Evolutionary conservation across 2,113 vertebrate species (phyloP).

Genomic region (Phoxinus phoxinus): DNA sequence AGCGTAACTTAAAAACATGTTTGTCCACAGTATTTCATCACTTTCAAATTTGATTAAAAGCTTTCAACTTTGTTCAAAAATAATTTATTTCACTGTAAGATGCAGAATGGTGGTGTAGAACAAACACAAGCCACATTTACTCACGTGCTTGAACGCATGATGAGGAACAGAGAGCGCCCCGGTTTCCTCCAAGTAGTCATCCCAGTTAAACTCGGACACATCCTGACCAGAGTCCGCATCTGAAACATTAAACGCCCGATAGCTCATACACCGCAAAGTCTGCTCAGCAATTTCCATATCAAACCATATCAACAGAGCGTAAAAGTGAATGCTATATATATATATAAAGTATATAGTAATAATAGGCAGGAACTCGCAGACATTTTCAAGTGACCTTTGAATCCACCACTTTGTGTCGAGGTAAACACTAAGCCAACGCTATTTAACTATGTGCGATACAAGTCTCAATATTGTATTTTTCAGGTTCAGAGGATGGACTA

Average conservation of each 20-base stretch:
- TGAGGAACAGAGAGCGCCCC: slow-evolving; percentile 89
- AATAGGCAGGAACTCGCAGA: background rate
- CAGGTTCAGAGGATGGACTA: background rate
- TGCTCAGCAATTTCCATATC: background rate
- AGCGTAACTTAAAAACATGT: background rate
- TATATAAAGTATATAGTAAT: background rate
- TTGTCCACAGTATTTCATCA: background rate
- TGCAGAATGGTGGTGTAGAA: too few relatives aligned
- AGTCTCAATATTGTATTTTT: background rate
- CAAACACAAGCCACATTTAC: slow-evolving; percentile 58
- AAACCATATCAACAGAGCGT: background rate
- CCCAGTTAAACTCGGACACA: slow-evolving; percentile 93
- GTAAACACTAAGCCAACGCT: background rate
- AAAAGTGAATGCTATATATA: background rate
- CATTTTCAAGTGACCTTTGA: background rate
- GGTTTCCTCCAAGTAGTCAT: slow-evolving; percentile 95
- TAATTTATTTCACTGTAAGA: background rate
- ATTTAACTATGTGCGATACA: background rate
- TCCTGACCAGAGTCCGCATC: slow-evolving; percentile 90
- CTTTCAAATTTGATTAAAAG: background rate
- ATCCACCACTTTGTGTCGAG: background rate
- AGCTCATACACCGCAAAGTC: background rate
- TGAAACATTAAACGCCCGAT: slow-evolving; percentile 64
- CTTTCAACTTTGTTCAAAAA: background rate
- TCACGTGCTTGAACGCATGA: slow-evolving; percentile 94